These are phyloP conservation scores for Cryptophagus acutangulus DNA, from an alignment of 2,888 invertebrate genomes.

Conservation along the genomic window DNA sequence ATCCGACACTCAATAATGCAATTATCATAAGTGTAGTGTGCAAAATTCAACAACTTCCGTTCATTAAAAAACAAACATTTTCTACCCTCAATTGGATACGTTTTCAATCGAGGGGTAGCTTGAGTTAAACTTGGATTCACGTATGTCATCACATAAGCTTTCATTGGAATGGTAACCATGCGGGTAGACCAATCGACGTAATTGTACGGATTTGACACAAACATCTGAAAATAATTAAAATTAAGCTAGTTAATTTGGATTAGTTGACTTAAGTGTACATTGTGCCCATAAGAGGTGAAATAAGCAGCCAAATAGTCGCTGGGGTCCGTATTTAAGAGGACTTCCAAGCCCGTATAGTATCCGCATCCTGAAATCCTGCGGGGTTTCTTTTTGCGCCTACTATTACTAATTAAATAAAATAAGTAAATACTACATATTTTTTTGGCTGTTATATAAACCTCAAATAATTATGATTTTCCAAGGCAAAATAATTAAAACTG, in stretches of 20 bases:
- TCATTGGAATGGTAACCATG: constrained; percentile 54
- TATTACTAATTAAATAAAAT: too few relatives aligned
- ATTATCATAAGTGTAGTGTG: constrained; percentile 60
- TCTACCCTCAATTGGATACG: constrained; percentile 49
- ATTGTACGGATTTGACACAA: constrained; percentile 62
- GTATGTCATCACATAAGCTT: constrained; percentile 57
- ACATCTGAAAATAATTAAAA: constrained; percentile 46
- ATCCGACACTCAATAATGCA: constrained; percentile 59
- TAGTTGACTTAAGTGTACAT: too few relatives aligned
- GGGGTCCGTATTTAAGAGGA: constrained; percentile 53
- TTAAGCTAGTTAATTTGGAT: constrained; percentile 3
- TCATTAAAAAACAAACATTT: constrained; percentile 60
- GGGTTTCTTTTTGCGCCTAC: constrained; percentile 49
- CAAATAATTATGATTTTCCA: constrained; percentile 38
- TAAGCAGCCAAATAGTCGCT: constrained; percentile 60
- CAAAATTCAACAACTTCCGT: constrained; percentile 35
- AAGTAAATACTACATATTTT: too few relatives aligned
- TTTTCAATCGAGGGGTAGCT: constrained; percentile 53
- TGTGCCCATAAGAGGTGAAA: constrained; percentile 58
- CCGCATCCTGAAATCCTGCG: constrained; percentile 64
- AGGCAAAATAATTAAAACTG: constrained; percentile 58
- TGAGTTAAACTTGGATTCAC: constrained; percentile 62
- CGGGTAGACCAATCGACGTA: constrained; percentile 60
- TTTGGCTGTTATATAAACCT: too few relatives aligned
- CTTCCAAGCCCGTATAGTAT: constrained; percentile 61